Evolutionary conservation across 2,888 invertebrate genomes (phyloP).

Genomic region (Conomelus anceps): DNA sequence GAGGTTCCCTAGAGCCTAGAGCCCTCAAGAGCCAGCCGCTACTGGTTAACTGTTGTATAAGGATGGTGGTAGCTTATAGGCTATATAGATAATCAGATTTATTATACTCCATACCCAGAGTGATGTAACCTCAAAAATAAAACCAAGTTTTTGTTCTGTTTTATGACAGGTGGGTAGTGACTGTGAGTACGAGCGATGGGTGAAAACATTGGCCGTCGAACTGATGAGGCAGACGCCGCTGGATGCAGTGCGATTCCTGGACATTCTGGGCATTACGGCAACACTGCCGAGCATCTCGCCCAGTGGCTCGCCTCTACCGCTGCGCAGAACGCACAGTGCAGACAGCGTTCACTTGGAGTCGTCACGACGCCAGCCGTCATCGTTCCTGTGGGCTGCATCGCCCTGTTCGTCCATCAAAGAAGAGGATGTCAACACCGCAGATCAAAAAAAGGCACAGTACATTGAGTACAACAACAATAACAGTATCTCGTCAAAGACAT

Average conservation of each 20-base stretch:
- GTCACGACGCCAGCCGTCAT: neutral
- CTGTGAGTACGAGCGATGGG: constrained; percentile 65
- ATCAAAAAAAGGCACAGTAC: neutral
- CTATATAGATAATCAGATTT: too few species aligned
- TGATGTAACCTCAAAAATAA: too few species aligned
- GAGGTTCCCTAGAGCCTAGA: too few species aligned
- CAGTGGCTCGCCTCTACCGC: constrained; percentile 9
- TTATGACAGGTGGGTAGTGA: constrained; percentile 61
- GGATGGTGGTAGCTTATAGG: too few species aligned
- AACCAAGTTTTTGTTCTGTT: constrained; percentile 22
- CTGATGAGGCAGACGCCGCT: constrained; percentile 67
- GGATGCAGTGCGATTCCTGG: constrained; percentile 53
- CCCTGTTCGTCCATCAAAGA: neutral
- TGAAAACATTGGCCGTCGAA: constrained; percentile 65
- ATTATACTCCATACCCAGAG: neutral
- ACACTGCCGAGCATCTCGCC: constrained; percentile 11
- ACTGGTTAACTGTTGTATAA: too few species aligned
- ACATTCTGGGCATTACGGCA: constrained; percentile 58
- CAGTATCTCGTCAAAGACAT: neutral
- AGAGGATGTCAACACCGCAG: neutral
- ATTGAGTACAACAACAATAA: neutral
- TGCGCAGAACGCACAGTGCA: constrained; percentile 27
- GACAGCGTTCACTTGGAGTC: constrained; percentile 14
- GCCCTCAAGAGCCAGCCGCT: too few species aligned
- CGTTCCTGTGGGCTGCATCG: neutral